Evolutionary conservation across 2,888 invertebrate genomes (phyloP).

Genomic region (Stenoptilia bipunctidactyla): DNA sequence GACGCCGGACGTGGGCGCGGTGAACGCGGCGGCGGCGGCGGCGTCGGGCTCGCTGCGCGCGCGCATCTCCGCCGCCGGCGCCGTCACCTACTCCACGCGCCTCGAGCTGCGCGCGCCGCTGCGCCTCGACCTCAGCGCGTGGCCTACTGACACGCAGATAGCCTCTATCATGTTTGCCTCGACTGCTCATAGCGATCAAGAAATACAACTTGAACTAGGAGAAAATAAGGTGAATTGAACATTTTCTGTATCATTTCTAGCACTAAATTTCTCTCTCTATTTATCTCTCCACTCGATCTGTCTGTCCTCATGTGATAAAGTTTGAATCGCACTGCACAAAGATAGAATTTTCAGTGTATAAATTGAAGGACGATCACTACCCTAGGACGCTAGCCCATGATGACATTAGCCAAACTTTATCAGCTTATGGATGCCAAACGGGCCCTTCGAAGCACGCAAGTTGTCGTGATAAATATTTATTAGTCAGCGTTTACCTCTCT

Average conservation of each 20-base stretch:
- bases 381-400: too few species aligned
- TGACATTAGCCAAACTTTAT: too few species aligned
- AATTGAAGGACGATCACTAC: too few species aligned
- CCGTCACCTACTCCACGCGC: constrained; percentile 23
- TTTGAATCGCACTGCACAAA: too few species aligned
- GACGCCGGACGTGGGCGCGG: constrained; percentile 5
- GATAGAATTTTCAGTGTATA: too few species aligned
- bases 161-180: constrained; percentile 23
- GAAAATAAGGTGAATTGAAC: neutral
- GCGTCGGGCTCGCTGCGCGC: constrained; percentile 22
- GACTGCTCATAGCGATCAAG: constrained; percentile 22
- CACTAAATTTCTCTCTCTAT: too few species aligned
- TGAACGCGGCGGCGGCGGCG: constrained; percentile 23
- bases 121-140: constrained; percentile 11
- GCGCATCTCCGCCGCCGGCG: constrained; percentile 23
- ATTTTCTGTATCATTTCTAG: neutral
- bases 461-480: too few species aligned
- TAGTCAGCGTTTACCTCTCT: too few species aligned
- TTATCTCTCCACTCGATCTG: too few species aligned
- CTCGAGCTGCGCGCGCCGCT: neutral
- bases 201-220: neutral
- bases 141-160: constrained; percentile 28
- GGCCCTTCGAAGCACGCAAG: too few species aligned
- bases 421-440: too few species aligned
- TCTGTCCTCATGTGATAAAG: too few species aligned